A percentile compares a stretch with the other conserved stretches of the same genome.
Conservation (phyloP, 2,113 vertebrate species). For the Chaetodon trifascialis region DNA sequence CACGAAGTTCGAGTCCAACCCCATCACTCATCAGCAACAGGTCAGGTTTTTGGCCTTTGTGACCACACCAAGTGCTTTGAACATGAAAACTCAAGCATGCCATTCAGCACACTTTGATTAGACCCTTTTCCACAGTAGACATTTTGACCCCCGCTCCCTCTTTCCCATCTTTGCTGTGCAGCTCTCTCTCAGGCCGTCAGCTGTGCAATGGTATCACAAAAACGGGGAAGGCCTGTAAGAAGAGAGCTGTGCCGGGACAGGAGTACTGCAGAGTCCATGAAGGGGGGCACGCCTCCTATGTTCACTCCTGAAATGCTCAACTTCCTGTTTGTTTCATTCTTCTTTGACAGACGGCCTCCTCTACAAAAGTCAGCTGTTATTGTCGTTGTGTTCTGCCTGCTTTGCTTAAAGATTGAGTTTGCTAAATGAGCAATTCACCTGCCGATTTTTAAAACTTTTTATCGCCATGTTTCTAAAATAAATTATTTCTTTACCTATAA, state of each 20-base stretch:
- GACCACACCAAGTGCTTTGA: background rate
- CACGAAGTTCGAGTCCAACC: slow-evolving; percentile 56
- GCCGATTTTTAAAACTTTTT: background rate
- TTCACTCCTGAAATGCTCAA: background rate
- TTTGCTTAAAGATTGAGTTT: background rate
- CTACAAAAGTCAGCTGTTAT: background rate
- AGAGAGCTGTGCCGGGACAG: slow-evolving; percentile 77
- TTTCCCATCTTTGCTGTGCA: slow-evolving; percentile 19
- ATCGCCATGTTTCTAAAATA: slow-evolving; percentile 39
- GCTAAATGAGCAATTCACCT: background rate
- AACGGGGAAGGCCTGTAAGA: slow-evolving; percentile 82
- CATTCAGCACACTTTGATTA: background rate
- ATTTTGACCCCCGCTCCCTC: background rate
- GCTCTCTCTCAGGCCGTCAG: slow-evolving; percentile 75
- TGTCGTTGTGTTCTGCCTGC: background rate
- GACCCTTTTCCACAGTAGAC: background rate
- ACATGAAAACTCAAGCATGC: background rate
- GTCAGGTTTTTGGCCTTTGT: slow-evolving; percentile 60
- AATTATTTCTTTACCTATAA: slow-evolving; percentile 36
- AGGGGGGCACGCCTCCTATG: slow-evolving; percentile 46
- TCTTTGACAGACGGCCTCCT: background rate
- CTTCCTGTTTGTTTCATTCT: rapidly evolving
- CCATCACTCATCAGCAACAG: slow-evolving; percentile 68
- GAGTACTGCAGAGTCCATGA: slow-evolving; percentile 86
- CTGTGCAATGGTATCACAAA: slow-evolving; percentile 84